Percentiles rank a stretch among this genome's conserved stretches.
phyloP scores from a whole-genome alignment of 2,888 invertebrate genomes.

The Tipula confusa region DNA sequence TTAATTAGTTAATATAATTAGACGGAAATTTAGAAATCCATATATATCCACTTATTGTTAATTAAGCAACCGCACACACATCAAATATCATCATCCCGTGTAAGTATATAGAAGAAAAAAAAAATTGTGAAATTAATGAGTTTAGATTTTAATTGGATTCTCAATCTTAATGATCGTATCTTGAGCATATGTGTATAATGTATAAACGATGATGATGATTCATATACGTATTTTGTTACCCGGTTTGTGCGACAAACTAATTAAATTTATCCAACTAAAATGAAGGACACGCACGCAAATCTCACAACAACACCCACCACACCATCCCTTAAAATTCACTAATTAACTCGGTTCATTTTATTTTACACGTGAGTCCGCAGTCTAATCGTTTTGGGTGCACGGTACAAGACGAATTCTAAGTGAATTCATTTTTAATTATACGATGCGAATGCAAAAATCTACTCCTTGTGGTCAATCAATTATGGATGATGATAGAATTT shows the following conservation, averaged over 20 bases:
- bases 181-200: not conserved
- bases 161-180: conserved; percentile 1
- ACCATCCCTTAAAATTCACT: not conserved
- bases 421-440: not conserved
- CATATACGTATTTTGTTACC: not conserved
- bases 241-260: not conserved
- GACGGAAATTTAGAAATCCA: not conserved
- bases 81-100: not conserved
- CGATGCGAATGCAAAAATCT: not conserved
- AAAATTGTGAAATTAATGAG: conserved; percentile 9
- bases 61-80: conserved; percentile 12
- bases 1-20: conserved; percentile 9
- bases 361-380: not conserved
- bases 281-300: not conserved
- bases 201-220: not conserved
- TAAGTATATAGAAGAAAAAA: not conserved
- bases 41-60: conserved; percentile 20
- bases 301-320: not conserved
- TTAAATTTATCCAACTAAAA: not conserved
- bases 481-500: not conserved
- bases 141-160: not conserved
- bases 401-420: not conserved
- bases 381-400: not conserved
- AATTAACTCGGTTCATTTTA: not conserved
- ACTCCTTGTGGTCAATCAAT: not conserved